Evolutionary conservation across 2,113 vertebrate genomes (phyloP).

Genomic region (Poeciliopsis occidentalis): DNA sequence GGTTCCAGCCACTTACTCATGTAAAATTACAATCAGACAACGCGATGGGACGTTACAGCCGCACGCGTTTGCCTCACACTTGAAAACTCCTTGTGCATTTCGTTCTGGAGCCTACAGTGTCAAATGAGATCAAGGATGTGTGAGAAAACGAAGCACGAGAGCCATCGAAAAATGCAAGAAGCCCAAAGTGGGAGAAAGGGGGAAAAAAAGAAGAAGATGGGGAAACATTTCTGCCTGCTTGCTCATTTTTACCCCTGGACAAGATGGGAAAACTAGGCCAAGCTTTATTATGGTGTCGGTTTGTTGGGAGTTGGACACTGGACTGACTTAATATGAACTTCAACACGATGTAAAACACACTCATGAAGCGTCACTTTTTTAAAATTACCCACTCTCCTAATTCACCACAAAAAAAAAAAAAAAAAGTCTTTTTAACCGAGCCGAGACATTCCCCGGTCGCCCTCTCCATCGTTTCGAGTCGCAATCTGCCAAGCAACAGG

Average conservation of each 20-base stretch:
- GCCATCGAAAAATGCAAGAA: constrained; percentile 58
- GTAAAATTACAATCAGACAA: constrained; percentile 68
- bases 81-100: constrained; percentile 43
- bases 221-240: constrained; percentile 38
- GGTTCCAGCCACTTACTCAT: constrained; percentile 62
- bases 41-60: constrained; percentile 59
- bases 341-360: constrained; percentile 11
- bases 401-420: neutral
- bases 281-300: constrained; percentile 55
- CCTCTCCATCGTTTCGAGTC: neutral
- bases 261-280: constrained; percentile 71
- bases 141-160: constrained; percentile 49
- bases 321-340: constrained; percentile 35
- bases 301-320: constrained; percentile 27
- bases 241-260: constrained; percentile 59
- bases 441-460: neutral
- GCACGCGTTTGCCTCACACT: constrained; percentile 68
- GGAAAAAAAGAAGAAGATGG: neutral
- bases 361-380: constrained; percentile 14
- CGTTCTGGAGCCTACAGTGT: constrained; percentile 57
- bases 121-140: constrained; percentile 67
- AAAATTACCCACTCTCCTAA: neutral
- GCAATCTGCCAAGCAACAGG: neutral
- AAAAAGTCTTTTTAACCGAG: constrained; percentile 3
- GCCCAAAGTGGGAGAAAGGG: constrained; percentile 16